Base-by-base conservation (phyloP, 2,888 invertebrate genomes). In the Fragum fragum region DNA sequence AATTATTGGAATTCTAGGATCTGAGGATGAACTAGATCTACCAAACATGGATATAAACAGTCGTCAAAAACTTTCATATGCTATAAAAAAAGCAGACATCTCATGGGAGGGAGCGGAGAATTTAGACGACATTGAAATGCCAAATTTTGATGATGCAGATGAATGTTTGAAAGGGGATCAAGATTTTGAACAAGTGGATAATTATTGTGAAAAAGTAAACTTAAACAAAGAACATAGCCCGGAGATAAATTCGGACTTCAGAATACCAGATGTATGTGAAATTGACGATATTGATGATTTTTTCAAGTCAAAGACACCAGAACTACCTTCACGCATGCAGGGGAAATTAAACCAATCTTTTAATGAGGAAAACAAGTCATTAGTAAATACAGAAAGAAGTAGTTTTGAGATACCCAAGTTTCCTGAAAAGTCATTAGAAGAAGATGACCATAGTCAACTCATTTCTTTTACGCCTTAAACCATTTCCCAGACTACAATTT, bases 81-180 rank as follows among this genome's bases (percentile, higher is more conserved):
- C n/a, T 11, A 5, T 16, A 14, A 29, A 26, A 16, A 26, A 63
- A 26, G 74, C 36, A 9, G 80, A 85, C 55, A 73, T 82, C 5
- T 79, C 77, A 0, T 86, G 86, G 86, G 86, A 86, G 14, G 16
- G 63, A 6, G 73, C 79, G 21, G 83, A 86, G 53, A 83, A 83
- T 28, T 66, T 88, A 11, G 88, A 86, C 1, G 86, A 88, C 72
- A 87, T 87, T 36, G 81, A 88, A 71, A 76, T 87, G 72, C 87
- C 87, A 39, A 81, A 85, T 26, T 63, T 88, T 32, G 80, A 73
- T 32, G 32, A 74, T 18, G 66, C 18, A 18, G 21, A 66, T 1
- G 53, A 29, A 2, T 72, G 16, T 9, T 11, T n/a, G 18, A 26
- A 70, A 28, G 69, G 14, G 28, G 68, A 68, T 14, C 5, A 29